Conservation (phyloP, 2,113 vertebrate species). For the Chloebia gouldiae region DNA sequence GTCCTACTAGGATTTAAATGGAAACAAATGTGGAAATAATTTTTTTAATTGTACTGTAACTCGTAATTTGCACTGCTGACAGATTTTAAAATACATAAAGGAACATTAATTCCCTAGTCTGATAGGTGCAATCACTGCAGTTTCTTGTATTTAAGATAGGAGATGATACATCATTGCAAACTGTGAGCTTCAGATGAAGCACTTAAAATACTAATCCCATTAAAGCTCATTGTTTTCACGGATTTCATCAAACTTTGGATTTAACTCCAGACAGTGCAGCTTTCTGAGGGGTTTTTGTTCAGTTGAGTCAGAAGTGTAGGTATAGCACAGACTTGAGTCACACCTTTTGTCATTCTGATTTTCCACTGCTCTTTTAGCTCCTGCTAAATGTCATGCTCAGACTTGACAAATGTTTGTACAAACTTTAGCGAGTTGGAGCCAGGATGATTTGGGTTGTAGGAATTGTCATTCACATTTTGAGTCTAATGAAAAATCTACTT, state of each 20-base stretch:
- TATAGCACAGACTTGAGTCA: background rate
- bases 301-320: slow-evolving; percentile 31
- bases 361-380: background rate
- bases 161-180: background rate
- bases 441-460: background rate
- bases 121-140: background rate
- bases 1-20: background rate
- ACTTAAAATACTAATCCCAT: background rate
- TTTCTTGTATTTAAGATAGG: background rate
- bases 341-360: background rate
- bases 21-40: background rate
- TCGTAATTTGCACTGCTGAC: slow-evolving; percentile 15
- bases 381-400: background rate
- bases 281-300: background rate
- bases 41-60: background rate
- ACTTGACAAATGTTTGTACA: background rate
- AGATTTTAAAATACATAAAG: background rate
- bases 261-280: background rate
- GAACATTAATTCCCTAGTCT: background rate
- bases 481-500: background rate
- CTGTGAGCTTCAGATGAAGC: background rate
- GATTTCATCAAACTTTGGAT: background rate
- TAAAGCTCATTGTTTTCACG: background rate
- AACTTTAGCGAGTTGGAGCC: background rate
- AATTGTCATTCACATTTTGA: background rate